Evolutionary conservation across 2,888 invertebrate genomes (phyloP), one percentile per base, ranked within the genome.

Genomic region (Chromoteleia sp.): DNA sequence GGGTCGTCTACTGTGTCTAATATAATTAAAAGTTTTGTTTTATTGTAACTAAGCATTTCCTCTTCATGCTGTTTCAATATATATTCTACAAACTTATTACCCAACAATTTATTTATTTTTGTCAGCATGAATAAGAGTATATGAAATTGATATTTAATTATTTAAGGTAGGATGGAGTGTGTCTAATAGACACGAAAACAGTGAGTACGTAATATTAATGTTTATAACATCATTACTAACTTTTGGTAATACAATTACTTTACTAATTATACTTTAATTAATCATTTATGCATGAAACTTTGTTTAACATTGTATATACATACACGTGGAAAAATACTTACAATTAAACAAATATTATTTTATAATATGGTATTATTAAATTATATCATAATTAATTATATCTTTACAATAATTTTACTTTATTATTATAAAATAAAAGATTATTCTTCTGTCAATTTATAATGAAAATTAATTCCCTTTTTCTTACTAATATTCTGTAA

Each of bases 131-230:
- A 58, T 63, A 73, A 30, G 52, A 56, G 59, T 39, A 6, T 4
- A 61, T 61, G 43, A 56, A 33, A 79, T 61, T 58, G 54, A 54
- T 71, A 58, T 71, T 67, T 54, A 73, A 48, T 79, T 79, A 52
- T 79, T 79, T 59, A 79, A 79, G 78, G 78, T 74, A 61, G 48
- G 63, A 77, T 63, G 59, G 63, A 61, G 73, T 75, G 70, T 68
- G 65, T 81, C 59, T 59, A 50, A 58, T 41, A 81, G 75, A 43
- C 61, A 73, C 73, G 63, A n/a, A 36, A 50, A 33, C 56, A 73
- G 77, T 81, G 76, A 81, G 81, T 81, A 70, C 43, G 45, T 50
- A 67, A 78, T 14, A 45, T 58, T 61, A 68, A 61, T 68, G 41
- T 68, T 36, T 45, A 43, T 54, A 76, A 76, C 61, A 39, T 2